Evolutionary conservation across 2,888 invertebrate genomes (phyloP), one percentile per base, ranked within the genome.

Genomic region (Amiota mariae): DNA sequence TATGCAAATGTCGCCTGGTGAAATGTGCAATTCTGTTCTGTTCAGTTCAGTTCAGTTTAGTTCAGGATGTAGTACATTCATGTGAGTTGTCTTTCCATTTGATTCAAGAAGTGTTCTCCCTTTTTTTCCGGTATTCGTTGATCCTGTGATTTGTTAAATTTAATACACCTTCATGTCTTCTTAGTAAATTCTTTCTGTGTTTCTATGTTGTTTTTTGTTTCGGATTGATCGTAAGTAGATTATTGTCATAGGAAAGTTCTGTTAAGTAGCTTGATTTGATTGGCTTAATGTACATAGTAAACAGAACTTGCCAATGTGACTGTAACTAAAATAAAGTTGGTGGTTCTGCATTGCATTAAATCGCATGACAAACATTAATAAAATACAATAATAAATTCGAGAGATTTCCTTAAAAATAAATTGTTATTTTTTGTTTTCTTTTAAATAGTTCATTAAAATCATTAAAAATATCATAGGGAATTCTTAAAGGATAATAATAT

Each of bases 61-160:
- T 36, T 36, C 36, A 6, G 36, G 36, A 6, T 36, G 36, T 36
- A 6, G 36, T 6, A 36, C 36, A 36, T 36, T 36, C 36, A 36
- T 36, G 6, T 6, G 36, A 6, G 36, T 24, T 6, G 8, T 36
- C 36, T 6, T 2, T 36, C 36, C 36, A 36, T 36, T 36, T 6
- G 4, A 36, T 24, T 15, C 57, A 3, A 57, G 11, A 12, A 59
- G 18, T 20, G 59, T 59, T 9, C 10, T 20, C 54, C 54, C 6
- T 15, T 47, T 49, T 46, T 59, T 13, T 47, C 59, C 48, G 13
- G n/a, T 77, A 78, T 77, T 57, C 76, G 70, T 82, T 86, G 84
- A 84, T 86, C 82, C 86, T 86, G 85, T 83, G 83, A 83, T 86
- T 85, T 85, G 84, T 78, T 82, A 82, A 86, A 80, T 85, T 86